A percentile compares a stretch with the other conserved stretches of the same genome.
Evolutionary conservation across 37 sponge, comb jelly and placozoan genomes (phyloP).

Genomic region (Hormiphora californensis): DNA sequence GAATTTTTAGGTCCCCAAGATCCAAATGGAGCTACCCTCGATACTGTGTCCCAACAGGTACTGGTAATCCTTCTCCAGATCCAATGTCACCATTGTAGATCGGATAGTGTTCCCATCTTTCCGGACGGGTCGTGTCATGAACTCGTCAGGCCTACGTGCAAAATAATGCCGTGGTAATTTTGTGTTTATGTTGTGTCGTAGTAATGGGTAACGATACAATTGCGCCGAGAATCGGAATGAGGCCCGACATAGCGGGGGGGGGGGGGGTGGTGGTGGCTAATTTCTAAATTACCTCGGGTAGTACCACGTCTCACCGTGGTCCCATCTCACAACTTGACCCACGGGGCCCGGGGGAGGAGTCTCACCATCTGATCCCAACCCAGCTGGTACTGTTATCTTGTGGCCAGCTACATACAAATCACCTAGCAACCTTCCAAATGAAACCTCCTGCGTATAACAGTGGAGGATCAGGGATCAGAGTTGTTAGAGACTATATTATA

Average conservation of each 20-base stretch:
- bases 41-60: too few relatives aligned
- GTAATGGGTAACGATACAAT: not conserved
- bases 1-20: too few relatives aligned
- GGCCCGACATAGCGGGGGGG: not conserved
- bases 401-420: not conserved
- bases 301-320: not conserved
- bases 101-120: not conserved
- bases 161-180: not conserved
- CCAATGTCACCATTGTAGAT: not conserved
- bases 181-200: not conserved
- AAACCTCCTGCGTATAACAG: not conserved
- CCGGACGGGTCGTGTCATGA: not conserved
- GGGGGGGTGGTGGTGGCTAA: too few relatives aligned
- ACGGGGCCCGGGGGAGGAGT: not conserved
- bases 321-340: not conserved
- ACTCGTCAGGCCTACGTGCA: not conserved
- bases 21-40: too few relatives aligned
- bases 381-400: not conserved
- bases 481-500: too few relatives aligned
- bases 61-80: not conserved
- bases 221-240: not conserved
- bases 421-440: not conserved
- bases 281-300: constrained; percentile 8
- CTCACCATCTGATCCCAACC: not conserved
- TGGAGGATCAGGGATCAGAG: too few relatives aligned